Percentiles rank a stretch among this genome's conserved stretches.
Evolutionary conservation across 2,113 vertebrate genomes (phyloP).

Genomic region (Sinocyclocheilus maitianheensis): DNA sequence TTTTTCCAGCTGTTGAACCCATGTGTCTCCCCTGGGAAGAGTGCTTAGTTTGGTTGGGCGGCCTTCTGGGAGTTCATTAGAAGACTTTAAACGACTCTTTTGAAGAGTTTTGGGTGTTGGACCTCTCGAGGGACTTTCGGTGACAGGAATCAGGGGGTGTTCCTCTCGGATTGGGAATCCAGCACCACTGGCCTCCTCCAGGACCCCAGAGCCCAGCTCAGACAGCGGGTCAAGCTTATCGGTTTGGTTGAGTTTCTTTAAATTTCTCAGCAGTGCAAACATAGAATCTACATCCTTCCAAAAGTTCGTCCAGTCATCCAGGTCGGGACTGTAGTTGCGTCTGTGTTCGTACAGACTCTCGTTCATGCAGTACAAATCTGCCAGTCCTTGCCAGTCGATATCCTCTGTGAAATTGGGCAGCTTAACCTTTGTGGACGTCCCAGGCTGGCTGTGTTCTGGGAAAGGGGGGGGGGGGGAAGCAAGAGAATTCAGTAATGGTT

Average conservation of each 20-base stretch:
- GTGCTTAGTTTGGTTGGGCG: conserved; percentile 48
- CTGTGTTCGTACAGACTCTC: conserved; percentile 85
- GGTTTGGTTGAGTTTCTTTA: conserved; percentile 80
- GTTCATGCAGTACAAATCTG: conserved; percentile 87
- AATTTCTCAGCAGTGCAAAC: conserved; percentile 93
- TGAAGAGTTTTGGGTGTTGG: conserved; percentile 66
- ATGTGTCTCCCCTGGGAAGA: conserved; percentile 64
- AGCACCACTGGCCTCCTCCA: conserved; percentile 76
- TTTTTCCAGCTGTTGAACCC: conserved; percentile 72
- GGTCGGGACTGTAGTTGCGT: conserved; percentile 86
- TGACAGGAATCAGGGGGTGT: conserved; percentile 64
- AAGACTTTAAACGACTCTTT: conserved; percentile 74
- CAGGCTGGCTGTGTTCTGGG: conserved; percentile 90
- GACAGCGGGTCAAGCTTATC: conserved; percentile 71
- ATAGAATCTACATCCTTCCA: conserved; percentile 97
- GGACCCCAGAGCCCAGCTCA: conserved; percentile 72
- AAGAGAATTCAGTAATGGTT: conserved; percentile 41
- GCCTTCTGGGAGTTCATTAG: conserved; percentile 85
- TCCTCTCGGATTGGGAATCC: conserved; percentile 55
- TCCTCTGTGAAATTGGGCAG: conserved; percentile 80
- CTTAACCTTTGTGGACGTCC: conserved; percentile 96
- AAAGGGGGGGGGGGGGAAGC: conserved; percentile 46
- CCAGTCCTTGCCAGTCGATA: conserved; percentile 87
- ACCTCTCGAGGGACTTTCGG: conserved; percentile 46
- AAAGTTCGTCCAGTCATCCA: conserved; percentile 91